phyloP scores from a whole-genome alignment of 1,140 invertebrate genomes.

The Steinernema khuongi region DNA sequence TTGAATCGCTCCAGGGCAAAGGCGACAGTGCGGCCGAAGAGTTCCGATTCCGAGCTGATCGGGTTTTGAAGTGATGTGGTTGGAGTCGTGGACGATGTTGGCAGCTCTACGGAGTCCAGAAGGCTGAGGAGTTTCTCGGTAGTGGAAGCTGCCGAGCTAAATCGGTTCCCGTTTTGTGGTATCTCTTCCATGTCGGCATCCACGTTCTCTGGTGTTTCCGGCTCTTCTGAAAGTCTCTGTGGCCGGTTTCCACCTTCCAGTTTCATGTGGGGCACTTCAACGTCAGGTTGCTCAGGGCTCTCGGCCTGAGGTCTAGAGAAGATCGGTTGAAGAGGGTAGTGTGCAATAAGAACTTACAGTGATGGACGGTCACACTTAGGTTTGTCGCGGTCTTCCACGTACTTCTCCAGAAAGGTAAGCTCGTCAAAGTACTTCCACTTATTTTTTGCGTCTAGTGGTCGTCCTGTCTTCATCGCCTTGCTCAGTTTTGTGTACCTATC shows the following conservation, averaged over 20 bases:
- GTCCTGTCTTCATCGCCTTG: neutral
- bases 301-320: neutral
- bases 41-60: neutral
- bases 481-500: constrained; percentile 2
- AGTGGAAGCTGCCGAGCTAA: neutral
- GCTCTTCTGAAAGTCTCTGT: neutral
- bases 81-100: neutral
- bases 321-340: neutral
- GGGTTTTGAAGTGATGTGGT: neutral
- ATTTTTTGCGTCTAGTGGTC: neutral
- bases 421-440: constrained; percentile 15
- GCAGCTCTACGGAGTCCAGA: neutral
- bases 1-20: neutral
- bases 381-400: neutral
- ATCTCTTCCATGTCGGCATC: neutral
- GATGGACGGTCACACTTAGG: neutral
- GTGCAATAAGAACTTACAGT: neutral
- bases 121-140: neutral
- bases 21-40: neutral
- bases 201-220: neutral
- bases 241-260: neutral
- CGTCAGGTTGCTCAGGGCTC: neutral
- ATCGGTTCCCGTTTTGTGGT: too few species aligned
- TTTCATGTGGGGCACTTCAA: neutral
- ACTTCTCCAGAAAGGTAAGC: neutral